Base-by-base conservation (phyloP, 2,797 vertebrate species). In the Xenentodon cancila region DNA sequence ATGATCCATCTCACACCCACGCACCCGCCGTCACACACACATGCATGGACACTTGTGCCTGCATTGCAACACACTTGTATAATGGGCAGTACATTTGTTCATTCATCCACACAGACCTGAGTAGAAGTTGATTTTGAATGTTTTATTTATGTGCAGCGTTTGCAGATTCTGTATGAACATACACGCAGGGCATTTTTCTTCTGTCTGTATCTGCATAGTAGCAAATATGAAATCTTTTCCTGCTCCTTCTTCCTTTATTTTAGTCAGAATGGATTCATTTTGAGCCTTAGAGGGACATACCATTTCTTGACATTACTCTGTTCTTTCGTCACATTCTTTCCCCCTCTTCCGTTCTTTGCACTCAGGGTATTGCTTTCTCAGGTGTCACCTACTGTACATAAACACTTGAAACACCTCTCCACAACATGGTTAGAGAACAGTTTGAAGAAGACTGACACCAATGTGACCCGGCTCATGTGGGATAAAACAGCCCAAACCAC, bases 1-100 rank as follows among this genome's bases (percentile, higher is more conserved):
- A 70, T 75, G 9, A 76, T 84, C 82, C 75, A 87, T 80, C 72
- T 77, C 53, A 71, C 80, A 55, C 79, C 80, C 72, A 87, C 66
- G 11, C 70, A 34, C 3, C 18, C 19, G 3, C 68, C 60, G 54
- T 47, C 53, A 50, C 60, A 70, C 18, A 58, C 50, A 62, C 47
- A 47, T 51, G 42, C 40, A 57, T 34, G 53, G 72, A 64, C 59
- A 59, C 66, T 83, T 77, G 53, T 1, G 12, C 44, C 73, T 56
- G 51, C 58, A 6, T 0, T 67, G 27, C 0, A 1, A 50, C 11
- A 64, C 22, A 67, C 27, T 53, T 59, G 55, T n/a, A 43, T 30
- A 54, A 48, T 43, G 32, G 47, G 60, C 47, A 58, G 58, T 65
- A 58, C 44, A 62, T 71, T 73, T 53, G 45, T 45, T 53, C 53